phyloP scores from a whole-genome alignment of 2,888 invertebrate genomes.

The Cancer borealis region DNA sequence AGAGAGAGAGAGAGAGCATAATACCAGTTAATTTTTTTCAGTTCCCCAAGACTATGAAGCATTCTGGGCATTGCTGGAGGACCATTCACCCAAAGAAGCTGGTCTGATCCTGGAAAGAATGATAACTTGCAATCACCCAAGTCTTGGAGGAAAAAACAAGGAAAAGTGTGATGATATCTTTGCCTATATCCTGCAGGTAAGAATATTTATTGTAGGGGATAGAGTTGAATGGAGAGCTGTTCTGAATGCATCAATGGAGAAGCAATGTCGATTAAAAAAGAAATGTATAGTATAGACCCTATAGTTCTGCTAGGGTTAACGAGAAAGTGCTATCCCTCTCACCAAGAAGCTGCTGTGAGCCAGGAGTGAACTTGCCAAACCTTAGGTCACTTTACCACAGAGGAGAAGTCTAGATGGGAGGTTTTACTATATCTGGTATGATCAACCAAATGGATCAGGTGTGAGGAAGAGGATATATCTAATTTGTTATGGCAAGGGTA shows the following conservation, averaged over 20 bases:
- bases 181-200: conserved; percentile 86
- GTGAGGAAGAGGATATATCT: too few species aligned
- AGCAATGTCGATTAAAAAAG: background rate
- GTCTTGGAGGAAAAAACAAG: conserved; percentile 89
- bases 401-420: too few species aligned
- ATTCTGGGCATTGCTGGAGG: conserved; percentile 84
- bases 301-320: too few species aligned
- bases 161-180: conserved; percentile 88
- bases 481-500: too few species aligned
- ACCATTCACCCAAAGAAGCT: conserved; percentile 85
- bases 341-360: too few species aligned
- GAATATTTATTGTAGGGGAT: conserved; percentile 80
- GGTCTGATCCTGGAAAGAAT: conserved; percentile 88
- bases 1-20: background rate
- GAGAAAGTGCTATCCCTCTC: too few species aligned
- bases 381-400: too few species aligned
- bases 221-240: background rate
- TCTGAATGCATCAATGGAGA: background rate
- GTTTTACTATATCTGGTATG: too few species aligned
- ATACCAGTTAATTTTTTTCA: conserved; percentile 78
- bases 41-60: conserved; percentile 85
- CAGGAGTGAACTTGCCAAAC: too few species aligned
- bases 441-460: too few species aligned
- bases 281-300: too few species aligned
- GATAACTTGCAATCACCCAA: conserved; percentile 92